A percentile compares a stretch with the other conserved stretches of the same genome.
phyloP scores from a whole-genome alignment of 1,140 invertebrate genomes.

The Aricia agestis region DNA sequence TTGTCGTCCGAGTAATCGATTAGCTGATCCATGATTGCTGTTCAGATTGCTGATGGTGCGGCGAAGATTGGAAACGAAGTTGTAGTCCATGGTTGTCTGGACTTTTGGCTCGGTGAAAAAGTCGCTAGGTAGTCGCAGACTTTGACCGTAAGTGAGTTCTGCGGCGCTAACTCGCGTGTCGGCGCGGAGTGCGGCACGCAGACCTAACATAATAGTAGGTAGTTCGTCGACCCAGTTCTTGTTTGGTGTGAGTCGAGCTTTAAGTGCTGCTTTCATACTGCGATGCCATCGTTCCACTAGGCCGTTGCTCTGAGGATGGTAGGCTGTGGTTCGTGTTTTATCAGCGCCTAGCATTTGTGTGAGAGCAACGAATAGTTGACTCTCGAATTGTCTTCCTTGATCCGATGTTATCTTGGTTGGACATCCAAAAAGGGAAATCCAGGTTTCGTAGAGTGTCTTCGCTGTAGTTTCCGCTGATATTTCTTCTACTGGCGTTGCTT shows the following conservation, averaged over 20 bases:
- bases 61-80: not conserved
- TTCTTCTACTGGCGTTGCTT: not conserved
- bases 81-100: not conserved
- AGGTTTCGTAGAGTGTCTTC: conserved; percentile 7
- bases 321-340: conserved; percentile 1
- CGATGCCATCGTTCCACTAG: conserved; percentile 16
- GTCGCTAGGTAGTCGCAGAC: not conserved
- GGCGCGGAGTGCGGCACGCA: not conserved
- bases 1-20: too few relatives aligned
- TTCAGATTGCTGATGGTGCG: not conserved
- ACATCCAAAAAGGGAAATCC: too few relatives aligned
- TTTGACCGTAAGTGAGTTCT: not conserved
- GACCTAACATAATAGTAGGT: conserved; percentile 10
- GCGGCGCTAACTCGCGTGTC: not conserved
- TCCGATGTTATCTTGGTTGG: too few relatives aligned
- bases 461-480: conserved; percentile 1
- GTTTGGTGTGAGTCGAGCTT: conserved; percentile 5
- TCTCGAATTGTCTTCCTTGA: not conserved
- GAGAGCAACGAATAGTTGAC: not conserved
- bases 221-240: conserved; percentile 7
- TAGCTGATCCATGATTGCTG: too few relatives aligned
- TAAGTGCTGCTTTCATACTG: conserved; percentile 11
- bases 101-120: not conserved
- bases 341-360: not conserved
- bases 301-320: conserved; percentile 21